A percentile compares a stretch with the other conserved stretches of the same genome.
Evolutionary conservation across 2,113 vertebrate species (phyloP).

Genomic region (Tylochromis polylepis): DNA sequence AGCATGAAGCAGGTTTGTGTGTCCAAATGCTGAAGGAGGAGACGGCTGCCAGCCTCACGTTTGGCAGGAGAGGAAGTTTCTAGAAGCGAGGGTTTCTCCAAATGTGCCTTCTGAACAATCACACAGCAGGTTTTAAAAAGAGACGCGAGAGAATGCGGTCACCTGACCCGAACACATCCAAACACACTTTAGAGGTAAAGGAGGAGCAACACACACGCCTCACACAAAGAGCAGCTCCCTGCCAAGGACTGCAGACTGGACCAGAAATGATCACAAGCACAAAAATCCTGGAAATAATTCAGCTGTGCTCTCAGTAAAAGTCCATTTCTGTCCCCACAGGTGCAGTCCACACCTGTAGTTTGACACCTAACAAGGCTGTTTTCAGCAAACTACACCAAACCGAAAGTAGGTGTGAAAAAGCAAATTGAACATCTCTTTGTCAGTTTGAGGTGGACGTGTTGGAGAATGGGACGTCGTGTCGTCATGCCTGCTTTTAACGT

Average conservation of each 20-base stretch:
- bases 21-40: not conserved
- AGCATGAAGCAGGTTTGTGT: not conserved
- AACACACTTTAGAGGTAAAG: not conserved
- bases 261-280: not conserved
- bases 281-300: not conserved
- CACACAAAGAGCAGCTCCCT: not conserved
- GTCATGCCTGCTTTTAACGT: not conserved
- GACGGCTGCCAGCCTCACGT: not conserved
- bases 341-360: not conserved
- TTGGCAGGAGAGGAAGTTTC: not conserved
- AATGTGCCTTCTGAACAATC: not conserved
- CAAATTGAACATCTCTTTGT: not conserved
- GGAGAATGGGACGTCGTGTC: not conserved
- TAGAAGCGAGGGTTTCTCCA: not conserved
- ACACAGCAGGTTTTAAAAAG: not conserved
- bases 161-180: not conserved
- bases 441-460: not conserved
- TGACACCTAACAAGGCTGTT: not conserved
- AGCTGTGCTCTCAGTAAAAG: not conserved
- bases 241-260: not conserved
- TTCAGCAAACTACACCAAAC: not conserved
- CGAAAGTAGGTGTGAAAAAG: not conserved
- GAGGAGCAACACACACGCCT: not conserved
- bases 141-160: not conserved
- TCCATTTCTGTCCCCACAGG: not conserved